Evolutionary conservation across 2,888 invertebrate genomes (phyloP).

Genomic region (Malthinus seriepunctatus): DNA sequence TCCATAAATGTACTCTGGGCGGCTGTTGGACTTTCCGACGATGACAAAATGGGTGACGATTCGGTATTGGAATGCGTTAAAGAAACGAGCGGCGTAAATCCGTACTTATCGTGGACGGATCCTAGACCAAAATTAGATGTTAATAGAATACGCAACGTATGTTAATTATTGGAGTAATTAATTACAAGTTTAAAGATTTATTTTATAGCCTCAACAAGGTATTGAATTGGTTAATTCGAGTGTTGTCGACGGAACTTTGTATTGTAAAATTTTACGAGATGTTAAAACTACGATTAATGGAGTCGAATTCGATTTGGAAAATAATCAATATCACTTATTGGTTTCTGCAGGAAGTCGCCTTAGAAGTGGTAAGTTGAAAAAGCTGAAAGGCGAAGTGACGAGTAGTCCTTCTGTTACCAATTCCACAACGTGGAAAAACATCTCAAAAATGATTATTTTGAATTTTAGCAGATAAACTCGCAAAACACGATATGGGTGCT

Average conservation of each 20-base stretch:
- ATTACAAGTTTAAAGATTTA: background rate
- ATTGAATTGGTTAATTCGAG: constrained; percentile 67
- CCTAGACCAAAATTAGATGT: constrained; percentile 54
- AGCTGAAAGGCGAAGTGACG: background rate
- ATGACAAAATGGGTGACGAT: constrained; percentile 83
- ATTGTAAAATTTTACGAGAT: constrained; percentile 76
- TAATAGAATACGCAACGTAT: constrained; percentile 48
- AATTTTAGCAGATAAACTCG: constrained; percentile 62
- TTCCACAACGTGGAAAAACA: no score
- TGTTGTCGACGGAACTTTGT: constrained; percentile 69
- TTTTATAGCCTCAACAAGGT: constrained; percentile 64
- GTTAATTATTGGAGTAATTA: constrained; percentile 27
- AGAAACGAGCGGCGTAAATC: constrained; percentile 60
- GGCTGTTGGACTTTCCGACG: constrained; percentile 77
- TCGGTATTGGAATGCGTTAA: constrained; percentile 80
- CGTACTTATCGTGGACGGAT: constrained; percentile 74
- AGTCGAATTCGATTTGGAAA: constrained; percentile 69
- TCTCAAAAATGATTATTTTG: background rate
- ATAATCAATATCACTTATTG: constrained; percentile 70
- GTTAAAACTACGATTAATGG: constrained; percentile 65
- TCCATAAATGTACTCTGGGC: constrained; percentile 59
- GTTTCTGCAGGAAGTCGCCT: constrained; percentile 65
- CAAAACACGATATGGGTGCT: constrained; percentile 67
- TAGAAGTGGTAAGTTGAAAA: background rate
- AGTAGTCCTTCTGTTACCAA: no score